Evolutionary conservation across 2,888 invertebrate genomes (phyloP), one percentile per base, ranked within the genome.

Genomic region (Eupithecia subfuscata): DNA sequence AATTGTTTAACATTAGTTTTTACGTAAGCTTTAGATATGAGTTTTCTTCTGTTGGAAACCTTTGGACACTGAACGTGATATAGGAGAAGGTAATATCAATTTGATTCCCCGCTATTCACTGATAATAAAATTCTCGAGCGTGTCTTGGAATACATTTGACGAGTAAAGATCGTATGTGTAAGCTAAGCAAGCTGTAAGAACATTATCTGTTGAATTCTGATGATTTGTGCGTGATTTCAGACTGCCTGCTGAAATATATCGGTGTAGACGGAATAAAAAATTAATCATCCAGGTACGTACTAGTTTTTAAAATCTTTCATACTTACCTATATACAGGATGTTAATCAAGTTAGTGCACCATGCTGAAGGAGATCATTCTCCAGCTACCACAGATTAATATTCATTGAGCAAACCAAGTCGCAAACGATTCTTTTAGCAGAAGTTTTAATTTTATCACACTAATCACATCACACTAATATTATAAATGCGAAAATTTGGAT

Each of bases 111-210:
- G 85, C 85, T 78, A 82, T 86, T 84, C 83, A 86, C 85, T 89
- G 91, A 91, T 91, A 60, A 60, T 60, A 60, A 60, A 91, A 90
- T 88, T 88, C 85, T 84, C 75, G 82, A 84, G 87, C 90, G 90
- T 91, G 90, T 85, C 84, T 81, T 75, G 75, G 89, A 89, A 91
- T 91, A 90, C 90, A 90, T 90, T 48, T 86, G 84, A 79, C 83
- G 60, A 5, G 60, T 60, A 25, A 56, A 12, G 56, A 22, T 60
- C 60, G 25, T 60, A 56, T 25, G 25, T 60, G 56, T 11, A 4
- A 4, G 60, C 25, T 25, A 22, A 60, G 25, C 25, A 12, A 14
- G 60, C 22, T 14, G 22, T 25, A 60, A 60, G 12, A 60, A 25
- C 25, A 22, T 60, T 22, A 25, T 25, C 22, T 14, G 25, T 60